Percentiles rank a stretch among this genome's conserved stretches.
These are phyloP conservation scores for Meles meles DNA, from an alignment of 2,113 vertebrate species.

Conservation along the genomic window DNA sequence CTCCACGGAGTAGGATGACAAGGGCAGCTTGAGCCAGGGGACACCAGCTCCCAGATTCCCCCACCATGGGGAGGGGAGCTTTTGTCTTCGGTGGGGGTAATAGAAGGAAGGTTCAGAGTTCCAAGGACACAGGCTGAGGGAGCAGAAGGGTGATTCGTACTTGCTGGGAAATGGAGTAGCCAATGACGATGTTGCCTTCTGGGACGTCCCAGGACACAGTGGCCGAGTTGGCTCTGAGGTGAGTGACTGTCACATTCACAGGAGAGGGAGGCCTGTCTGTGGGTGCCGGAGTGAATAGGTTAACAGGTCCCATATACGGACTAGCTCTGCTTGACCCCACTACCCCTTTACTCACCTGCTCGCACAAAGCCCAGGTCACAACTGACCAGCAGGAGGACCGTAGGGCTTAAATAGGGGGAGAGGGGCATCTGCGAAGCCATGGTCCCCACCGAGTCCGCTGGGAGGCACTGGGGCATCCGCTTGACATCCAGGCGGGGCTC, in stretches of 20 bases:
- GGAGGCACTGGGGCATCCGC: constrained; percentile 49
- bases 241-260: constrained; percentile 95
- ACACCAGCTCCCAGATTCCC: neutral
- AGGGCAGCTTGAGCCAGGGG: neutral
- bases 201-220: constrained; percentile 98
- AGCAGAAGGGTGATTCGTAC: constrained; percentile 78
- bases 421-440: constrained; percentile 72
- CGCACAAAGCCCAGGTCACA: constrained; percentile 91
- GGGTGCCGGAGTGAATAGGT: constrained; percentile 52
- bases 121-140: constrained; percentile 60
- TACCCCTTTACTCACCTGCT: constrained; percentile 89
- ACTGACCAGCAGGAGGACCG: constrained; percentile 91
- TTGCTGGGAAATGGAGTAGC: constrained; percentile 97
- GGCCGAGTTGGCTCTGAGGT: constrained; percentile 95
- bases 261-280: constrained; percentile 95
- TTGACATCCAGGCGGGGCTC: constrained; percentile 69
- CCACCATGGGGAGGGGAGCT: neutral
- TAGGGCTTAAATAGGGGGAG: constrained; percentile 71
- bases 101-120: constrained; percentile 1
- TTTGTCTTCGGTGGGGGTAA: neutral
- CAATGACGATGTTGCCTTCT: constrained; percentile 93
- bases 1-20: neutral
- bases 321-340: neutral
- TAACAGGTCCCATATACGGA: constrained; percentile 12
- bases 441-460: constrained; percentile 52